Conservation (phyloP, 2,113 vertebrate genomes). For the Corythaeola cristata region DNA sequence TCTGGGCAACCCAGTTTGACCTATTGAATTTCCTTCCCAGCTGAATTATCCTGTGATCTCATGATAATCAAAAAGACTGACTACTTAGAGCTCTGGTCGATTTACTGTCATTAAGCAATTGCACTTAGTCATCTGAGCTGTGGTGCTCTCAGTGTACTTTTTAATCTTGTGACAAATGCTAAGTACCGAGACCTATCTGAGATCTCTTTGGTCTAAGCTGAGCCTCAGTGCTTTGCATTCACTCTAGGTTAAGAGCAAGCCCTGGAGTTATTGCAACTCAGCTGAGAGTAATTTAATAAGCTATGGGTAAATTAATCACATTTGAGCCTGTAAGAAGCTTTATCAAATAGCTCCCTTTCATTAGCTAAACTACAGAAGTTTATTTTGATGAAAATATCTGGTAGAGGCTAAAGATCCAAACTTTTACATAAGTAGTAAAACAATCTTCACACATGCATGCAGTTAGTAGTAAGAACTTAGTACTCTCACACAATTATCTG, state of each 20-base stretch:
- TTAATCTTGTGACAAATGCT: not conserved
- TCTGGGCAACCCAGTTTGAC: not conserved
- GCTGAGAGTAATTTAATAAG: not conserved
- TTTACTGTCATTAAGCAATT: constrained; percentile 15
- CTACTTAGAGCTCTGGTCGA: not conserved
- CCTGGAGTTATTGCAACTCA: not conserved
- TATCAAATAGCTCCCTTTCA: not conserved
- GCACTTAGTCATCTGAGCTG: not conserved
- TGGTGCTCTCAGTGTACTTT: not conserved
- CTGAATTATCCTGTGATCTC: not conserved
- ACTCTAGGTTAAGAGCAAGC: not conserved
- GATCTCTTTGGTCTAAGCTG: not conserved
- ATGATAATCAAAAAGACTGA: not conserved
- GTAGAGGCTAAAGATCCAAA: not conserved
- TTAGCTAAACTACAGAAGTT: not conserved
- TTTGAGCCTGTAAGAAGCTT: not conserved
- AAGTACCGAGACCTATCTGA: not conserved
- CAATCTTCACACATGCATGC: rapidly evolving
- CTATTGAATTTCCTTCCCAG: constrained; percentile 12
- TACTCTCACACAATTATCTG: not conserved
- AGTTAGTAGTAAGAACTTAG: not conserved
- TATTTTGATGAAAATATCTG: not conserved
- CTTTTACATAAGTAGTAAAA: not conserved
- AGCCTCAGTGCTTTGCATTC: not conserved
- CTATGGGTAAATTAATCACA: not conserved